Conservation (phyloP, 2,797 vertebrate genomes). For the Syngnathus acus region DNA sequence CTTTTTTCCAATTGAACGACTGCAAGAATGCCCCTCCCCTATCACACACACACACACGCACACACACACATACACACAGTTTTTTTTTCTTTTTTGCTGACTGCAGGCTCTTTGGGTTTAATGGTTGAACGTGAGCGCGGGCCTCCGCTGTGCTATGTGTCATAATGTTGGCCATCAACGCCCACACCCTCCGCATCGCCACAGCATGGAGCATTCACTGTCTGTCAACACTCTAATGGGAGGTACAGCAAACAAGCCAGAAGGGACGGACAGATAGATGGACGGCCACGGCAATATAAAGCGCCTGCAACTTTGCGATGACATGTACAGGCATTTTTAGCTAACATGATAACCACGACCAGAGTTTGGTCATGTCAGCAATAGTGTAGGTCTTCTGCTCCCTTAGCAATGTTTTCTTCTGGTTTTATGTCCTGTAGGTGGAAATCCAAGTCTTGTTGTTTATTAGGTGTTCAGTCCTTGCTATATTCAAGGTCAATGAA, state of each 20-base stretch:
- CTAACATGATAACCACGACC: neutral
- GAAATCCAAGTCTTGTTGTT: neutral
- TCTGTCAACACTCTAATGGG: conserved; percentile 64
- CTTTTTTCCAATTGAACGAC: neutral
- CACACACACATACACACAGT: neutral
- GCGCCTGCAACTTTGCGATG: neutral
- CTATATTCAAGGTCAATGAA: neutral
- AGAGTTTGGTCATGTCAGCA: neutral
- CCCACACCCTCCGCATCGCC: conserved; percentile 59
- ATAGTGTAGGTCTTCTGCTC: no score
- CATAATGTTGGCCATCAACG: conserved; percentile 53
- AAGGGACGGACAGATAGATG: conserved; percentile 4
- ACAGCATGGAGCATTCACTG: conserved; percentile 66
- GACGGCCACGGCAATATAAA: neutral
- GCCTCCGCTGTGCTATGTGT: conserved; percentile 37
- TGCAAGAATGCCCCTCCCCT: neutral
- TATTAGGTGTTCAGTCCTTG: neutral
- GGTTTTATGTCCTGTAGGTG: neutral
- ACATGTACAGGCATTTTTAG: neutral
- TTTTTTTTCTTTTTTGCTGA: neutral
- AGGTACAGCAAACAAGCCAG: conserved; percentile 54
- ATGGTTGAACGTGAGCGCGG: conserved; percentile 34
- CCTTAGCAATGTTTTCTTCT: no score
- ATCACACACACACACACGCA: no score
- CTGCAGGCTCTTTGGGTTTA: conserved; percentile 9